Conservation (phyloP, 37 sponge, comb jelly and placozoan species). For the Spongilla lacustris region DNA sequence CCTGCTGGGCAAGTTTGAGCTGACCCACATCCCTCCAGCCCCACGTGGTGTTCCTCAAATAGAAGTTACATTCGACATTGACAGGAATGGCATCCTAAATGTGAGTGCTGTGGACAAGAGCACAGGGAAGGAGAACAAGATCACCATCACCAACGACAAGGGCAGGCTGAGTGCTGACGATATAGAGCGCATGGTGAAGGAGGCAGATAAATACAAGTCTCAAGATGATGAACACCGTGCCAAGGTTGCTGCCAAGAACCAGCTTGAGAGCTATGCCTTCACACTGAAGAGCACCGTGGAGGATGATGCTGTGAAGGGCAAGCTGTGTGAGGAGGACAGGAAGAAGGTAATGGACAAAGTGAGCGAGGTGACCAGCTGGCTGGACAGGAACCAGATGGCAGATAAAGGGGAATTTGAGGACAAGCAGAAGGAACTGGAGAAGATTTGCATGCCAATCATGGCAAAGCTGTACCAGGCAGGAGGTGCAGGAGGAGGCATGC, state of each 20-base stretch:
- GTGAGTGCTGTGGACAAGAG: slow-evolving; percentile 85
- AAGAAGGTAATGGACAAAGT: slow-evolving; percentile 49
- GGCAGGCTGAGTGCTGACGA: slow-evolving; percentile 67
- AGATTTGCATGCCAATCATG: slow-evolving; percentile 82
- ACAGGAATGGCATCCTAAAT: slow-evolving; percentile 89
- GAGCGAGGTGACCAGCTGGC: slow-evolving; percentile 65
- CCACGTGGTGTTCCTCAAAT: slow-evolving; percentile 89
- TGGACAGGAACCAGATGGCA: slow-evolving; percentile 78
- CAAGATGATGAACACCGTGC: slow-evolving; percentile 77
- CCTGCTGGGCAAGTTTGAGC: slow-evolving; percentile 83
- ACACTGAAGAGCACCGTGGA: slow-evolving; percentile 50
- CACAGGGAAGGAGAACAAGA: slow-evolving; percentile 80
- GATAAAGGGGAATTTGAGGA: slow-evolving; percentile 75
- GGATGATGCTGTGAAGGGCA: slow-evolving; percentile 92
- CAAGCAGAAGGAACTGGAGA: slow-evolving; percentile 73
- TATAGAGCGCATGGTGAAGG: slow-evolving; percentile 79
- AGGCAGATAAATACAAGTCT: slow-evolving; percentile 80
- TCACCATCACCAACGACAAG: slow-evolving; percentile 87
- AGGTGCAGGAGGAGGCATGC: slow-evolving; percentile 32
- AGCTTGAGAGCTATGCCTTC: slow-evolving; percentile 81
- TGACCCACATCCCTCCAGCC: slow-evolving; percentile 88
- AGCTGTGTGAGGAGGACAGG: slow-evolving; percentile 63
- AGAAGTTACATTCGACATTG: slow-evolving; percentile 86
- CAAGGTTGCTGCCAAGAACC: slow-evolving; percentile 66
- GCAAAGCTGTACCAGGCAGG: slow-evolving; percentile 66